Evolutionary conservation across 2,113 vertebrate species (phyloP).

Genomic region (Carettochelys insculpta): DNA sequence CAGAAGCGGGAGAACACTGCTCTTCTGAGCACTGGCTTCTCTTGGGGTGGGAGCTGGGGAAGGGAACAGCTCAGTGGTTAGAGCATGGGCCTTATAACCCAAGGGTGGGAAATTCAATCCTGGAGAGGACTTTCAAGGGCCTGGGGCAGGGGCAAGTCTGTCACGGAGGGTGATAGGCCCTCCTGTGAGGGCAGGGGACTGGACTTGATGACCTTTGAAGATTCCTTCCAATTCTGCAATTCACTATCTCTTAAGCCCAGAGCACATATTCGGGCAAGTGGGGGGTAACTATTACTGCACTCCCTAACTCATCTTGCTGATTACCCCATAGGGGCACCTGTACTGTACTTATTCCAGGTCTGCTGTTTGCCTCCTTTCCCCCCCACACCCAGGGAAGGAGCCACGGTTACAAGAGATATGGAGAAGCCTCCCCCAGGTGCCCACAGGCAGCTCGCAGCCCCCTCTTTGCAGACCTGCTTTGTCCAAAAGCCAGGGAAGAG

Average conservation of each 20-base stretch:
- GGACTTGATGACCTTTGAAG: too few relatives aligned
- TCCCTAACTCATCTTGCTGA: slow-evolving; percentile 70
- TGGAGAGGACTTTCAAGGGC: too few relatives aligned
- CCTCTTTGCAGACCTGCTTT: not conserved
- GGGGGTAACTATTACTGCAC: slow-evolving; percentile 41
- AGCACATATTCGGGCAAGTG: slow-evolving; percentile 53
- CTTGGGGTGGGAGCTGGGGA: not conserved
- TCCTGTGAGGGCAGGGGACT: too few relatives aligned
- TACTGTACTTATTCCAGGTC: slow-evolving; percentile 15
- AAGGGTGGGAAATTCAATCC: too few relatives aligned
- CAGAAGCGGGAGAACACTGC: not conserved
- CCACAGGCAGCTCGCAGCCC: not conserved
- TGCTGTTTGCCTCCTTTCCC: not conserved
- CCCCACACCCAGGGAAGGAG: not conserved
- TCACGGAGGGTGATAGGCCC: too few relatives aligned
- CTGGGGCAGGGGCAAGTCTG: too few relatives aligned
- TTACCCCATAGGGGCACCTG: slow-evolving; percentile 70
- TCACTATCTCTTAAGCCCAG: not conserved
- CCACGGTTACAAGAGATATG: not conserved
- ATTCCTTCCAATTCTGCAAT: too few relatives aligned
- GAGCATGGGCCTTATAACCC: too few relatives aligned
- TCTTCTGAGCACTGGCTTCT: not conserved
- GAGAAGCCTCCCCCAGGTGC: not conserved
- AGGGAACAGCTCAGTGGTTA: too few relatives aligned
- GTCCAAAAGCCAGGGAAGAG: not conserved